Conservation (phyloP, 2,113 vertebrate genomes). For the Aspiorhynchus laticeps region DNA sequence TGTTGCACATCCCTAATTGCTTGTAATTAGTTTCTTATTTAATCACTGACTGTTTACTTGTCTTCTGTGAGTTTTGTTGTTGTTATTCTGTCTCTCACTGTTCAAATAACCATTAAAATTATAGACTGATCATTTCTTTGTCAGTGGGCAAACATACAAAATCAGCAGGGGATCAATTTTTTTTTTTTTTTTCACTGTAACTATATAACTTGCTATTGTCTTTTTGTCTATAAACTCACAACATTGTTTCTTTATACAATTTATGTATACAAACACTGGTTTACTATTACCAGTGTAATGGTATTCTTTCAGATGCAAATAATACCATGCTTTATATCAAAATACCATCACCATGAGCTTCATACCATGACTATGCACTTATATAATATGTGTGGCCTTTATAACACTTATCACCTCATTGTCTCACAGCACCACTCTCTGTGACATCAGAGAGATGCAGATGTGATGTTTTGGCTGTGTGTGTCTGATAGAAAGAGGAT, state of each 20-base stretch:
- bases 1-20: too few relatives aligned
- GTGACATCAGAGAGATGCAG: neutral
- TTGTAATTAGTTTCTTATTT: too few relatives aligned
- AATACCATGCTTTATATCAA: neutral
- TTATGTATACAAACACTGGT: neutral
- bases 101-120: too few relatives aligned
- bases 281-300: neutral
- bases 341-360: neutral
- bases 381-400: neutral
- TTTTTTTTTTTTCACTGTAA: too few relatives aligned
- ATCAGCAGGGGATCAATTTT: too few relatives aligned
- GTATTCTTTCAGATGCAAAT: neutral
- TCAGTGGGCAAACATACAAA: too few relatives aligned
- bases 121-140: too few relatives aligned
- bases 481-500: conserved; percentile 10
- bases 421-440: neutral
- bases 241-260: too few relatives aligned
- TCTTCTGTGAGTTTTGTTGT: too few relatives aligned
- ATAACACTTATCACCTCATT: neutral
- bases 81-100: too few relatives aligned
- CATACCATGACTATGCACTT: neutral
- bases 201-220: neutral
- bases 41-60: too few relatives aligned
- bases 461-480: neutral
- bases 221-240: too few relatives aligned